phyloP scores from a whole-genome alignment of 2,888 invertebrate species.

The Parnassius glacialis region DNA sequence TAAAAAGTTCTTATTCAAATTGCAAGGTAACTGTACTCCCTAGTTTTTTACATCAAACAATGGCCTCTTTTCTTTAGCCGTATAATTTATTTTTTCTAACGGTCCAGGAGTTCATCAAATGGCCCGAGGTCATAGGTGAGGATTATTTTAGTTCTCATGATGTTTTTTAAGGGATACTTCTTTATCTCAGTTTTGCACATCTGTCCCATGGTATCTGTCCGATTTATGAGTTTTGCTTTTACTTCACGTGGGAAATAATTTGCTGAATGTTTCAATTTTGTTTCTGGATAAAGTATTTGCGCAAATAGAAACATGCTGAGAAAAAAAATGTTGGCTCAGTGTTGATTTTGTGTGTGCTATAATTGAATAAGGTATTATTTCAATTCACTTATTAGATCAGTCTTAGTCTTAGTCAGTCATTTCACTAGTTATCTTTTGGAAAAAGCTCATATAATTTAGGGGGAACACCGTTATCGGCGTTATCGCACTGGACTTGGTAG shows the following conservation, averaged over 20 bases:
- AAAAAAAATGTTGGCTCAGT: too few relatives aligned
- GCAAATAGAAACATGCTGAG: too few relatives aligned
- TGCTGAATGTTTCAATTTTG: background rate
- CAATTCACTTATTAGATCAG: too few relatives aligned
- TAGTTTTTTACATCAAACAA: slow-evolving; percentile 70
- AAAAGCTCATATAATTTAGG: too few relatives aligned
- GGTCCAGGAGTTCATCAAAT: slow-evolving; percentile 55
- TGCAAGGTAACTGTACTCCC: slow-evolving; percentile 62
- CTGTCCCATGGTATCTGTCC: slow-evolving; percentile 48
- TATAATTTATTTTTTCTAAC: slow-evolving; percentile 69
- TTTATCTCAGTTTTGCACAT: slow-evolving; percentile 60
- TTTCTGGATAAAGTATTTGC: too few relatives aligned
- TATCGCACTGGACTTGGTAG: too few relatives aligned
- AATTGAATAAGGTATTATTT: too few relatives aligned
- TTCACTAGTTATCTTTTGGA: too few relatives aligned
- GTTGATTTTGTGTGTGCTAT: too few relatives aligned
- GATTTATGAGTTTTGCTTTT: slow-evolving; percentile 36
- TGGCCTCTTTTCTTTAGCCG: slow-evolving; percentile 59
- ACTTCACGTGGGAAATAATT: slow-evolving; percentile 49
- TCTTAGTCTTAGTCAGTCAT: too few relatives aligned
- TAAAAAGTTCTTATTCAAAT: slow-evolving; percentile 68
- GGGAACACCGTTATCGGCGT: too few relatives aligned
- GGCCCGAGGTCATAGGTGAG: slow-evolving; percentile 77
- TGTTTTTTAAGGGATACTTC: slow-evolving; percentile 55
- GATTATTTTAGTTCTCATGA: slow-evolving; percentile 68